These are phyloP conservation scores for Gnathonemus longibarbis DNA, from an alignment of 2,113 vertebrate genomes.

Conservation along the genomic window DNA sequence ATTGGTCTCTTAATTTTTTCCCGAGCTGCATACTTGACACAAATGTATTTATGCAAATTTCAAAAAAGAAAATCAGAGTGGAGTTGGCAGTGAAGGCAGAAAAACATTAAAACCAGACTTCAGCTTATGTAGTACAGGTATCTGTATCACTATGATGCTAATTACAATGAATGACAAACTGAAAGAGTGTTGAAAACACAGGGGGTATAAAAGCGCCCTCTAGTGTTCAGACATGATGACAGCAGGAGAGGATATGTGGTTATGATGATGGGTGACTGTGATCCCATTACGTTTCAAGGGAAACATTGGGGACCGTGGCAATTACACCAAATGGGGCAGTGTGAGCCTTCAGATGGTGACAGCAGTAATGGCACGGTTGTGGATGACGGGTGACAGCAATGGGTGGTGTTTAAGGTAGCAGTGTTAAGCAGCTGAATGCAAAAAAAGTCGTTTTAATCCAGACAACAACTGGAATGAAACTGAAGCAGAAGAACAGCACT, in stretches of 20 bases:
- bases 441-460: neutral
- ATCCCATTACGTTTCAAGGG: neutral
- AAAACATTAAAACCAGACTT: neutral
- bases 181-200: neutral
- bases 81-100: neutral
- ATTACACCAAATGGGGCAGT: neutral
- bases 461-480: neutral
- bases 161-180: neutral
- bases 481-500: neutral
- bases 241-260: neutral
- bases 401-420: neutral
- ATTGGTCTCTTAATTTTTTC: neutral
- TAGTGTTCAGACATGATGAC: neutral
- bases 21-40: neutral
- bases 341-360: neutral
- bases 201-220: neutral
- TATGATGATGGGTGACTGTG: neutral
- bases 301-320: neutral
- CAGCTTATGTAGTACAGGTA: neutral
- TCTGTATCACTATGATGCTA: neutral
- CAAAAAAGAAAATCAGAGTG: neutral
- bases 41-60: neutral
- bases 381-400: neutral
- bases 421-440: neutral
- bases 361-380: neutral